These are phyloP conservation scores for Petrolisthes manimaculis DNA, from an alignment of 2,888 invertebrate genomes.

Conservation along the genomic window DNA sequence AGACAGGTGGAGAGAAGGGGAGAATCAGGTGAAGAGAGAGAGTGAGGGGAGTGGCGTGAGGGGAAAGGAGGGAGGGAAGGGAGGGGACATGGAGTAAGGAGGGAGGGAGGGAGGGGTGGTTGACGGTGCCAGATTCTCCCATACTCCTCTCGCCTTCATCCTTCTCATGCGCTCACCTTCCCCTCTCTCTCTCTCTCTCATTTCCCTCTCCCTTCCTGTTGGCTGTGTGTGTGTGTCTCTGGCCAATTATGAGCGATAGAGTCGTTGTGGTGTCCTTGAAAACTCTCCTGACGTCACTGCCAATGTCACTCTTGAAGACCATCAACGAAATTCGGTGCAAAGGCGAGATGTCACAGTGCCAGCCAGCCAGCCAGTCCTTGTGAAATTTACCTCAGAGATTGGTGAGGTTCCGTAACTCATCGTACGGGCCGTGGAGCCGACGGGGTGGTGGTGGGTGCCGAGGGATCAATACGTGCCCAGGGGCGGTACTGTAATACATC, in stretches of 20 bases:
- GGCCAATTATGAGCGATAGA: background rate
- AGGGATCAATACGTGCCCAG: constrained; percentile 33
- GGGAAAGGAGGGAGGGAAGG: background rate
- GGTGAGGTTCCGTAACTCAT: constrained; percentile 25
- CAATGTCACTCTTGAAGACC: too few species aligned
- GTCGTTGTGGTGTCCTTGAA: too few species aligned
- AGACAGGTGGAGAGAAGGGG: background rate
- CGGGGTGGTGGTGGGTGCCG: background rate
- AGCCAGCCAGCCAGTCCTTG: constrained; percentile 10
- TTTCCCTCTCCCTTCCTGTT: background rate
- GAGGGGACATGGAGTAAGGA: background rate
- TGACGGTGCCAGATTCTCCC: constrained; percentile 29
- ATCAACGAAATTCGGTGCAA: too few species aligned
- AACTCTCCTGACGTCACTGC: too few species aligned
- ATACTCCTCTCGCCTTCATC: background rate
- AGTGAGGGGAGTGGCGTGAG: constrained; percentile 11
- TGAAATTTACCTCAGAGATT: constrained; percentile 29
- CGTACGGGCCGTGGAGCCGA: constrained; percentile 3
- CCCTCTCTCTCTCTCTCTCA: background rate
- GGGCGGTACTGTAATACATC: background rate
- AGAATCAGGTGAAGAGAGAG: constrained; percentile 9
- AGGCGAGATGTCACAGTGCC: background rate
- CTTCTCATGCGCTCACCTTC: background rate
- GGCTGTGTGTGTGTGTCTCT: background rate
- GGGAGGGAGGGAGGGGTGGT: constrained; percentile 12